phyloP scores from a whole-genome alignment of 1,140 invertebrate genomes.

The Philopotamus ludificatus region DNA sequence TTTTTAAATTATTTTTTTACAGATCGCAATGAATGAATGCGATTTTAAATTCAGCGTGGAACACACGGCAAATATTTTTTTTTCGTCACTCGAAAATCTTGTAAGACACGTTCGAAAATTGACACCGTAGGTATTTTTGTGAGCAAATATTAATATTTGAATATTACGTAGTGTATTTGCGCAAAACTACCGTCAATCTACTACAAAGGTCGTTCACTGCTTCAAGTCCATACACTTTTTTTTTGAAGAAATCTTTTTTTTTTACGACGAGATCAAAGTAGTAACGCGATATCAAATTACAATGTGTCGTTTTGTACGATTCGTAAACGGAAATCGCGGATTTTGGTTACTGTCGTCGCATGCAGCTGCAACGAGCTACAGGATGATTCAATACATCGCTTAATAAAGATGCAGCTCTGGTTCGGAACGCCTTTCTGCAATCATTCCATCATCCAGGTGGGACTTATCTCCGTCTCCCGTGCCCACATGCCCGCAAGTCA shows the following conservation, averaged over 20 bases:
- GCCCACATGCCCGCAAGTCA: background rate
- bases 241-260: conserved; percentile 1
- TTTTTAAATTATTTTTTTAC: no score
- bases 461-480: no score
- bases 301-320: background rate
- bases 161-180: conserved; percentile 17
- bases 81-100: no score
- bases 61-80: no score
- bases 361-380: background rate
- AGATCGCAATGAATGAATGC: no score
- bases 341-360: background rate
- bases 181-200: conserved; percentile 30
- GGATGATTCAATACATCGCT: background rate
- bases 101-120: conserved; percentile 9
- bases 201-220: conserved; percentile 28
- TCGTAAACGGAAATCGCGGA: background rate
- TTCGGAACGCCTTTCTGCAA: no score
- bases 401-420: no score
- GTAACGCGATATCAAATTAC: background rate
- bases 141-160: conserved; percentile 26
- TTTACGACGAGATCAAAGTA: conserved; percentile 21
- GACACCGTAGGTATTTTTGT: conserved; percentile 22
- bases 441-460: no score
- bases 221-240: conserved; percentile 11
- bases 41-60: no score